phyloP scores from a whole-genome alignment of 2,888 invertebrate genomes.

The Shargacucullia verbasci region DNA sequence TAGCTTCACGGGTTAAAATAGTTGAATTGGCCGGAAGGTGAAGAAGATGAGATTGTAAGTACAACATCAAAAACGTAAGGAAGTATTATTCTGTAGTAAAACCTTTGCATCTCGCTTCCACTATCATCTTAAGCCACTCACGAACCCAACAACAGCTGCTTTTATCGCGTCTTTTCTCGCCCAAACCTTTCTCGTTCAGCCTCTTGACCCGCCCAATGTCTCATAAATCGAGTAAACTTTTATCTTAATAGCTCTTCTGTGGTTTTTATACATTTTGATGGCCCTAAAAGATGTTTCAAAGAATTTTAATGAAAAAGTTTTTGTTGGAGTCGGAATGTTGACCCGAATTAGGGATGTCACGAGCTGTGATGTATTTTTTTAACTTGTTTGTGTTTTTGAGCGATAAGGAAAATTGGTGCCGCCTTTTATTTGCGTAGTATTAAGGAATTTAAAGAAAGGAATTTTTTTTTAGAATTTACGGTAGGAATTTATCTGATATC shows the following conservation, averaged over 20 bases:
- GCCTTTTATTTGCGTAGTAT: not conserved
- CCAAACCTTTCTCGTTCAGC: constrained; percentile 34
- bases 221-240: constrained; percentile 55
- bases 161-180: constrained; percentile 42
- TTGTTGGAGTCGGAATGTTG: constrained; percentile 16
- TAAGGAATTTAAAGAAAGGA: no score
- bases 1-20: no score
- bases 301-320: constrained; percentile 52
- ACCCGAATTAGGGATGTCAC: constrained; percentile 17
- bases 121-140: constrained; percentile 15
- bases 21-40: no score
- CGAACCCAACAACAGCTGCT: constrained; percentile 31
- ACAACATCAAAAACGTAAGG: no score
- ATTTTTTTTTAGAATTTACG: no score
- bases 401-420: not conserved
- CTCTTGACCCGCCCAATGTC: constrained; percentile 47
- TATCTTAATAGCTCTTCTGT: constrained; percentile 47
- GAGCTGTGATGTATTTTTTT: constrained; percentile 8
- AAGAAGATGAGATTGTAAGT: no score
- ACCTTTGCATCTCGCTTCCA: not conserved
- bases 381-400: constrained; percentile 5
- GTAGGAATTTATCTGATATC: no score
- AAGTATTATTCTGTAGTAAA: no score
- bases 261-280: constrained; percentile 50
- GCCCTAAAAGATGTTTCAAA: constrained; percentile 34